Evolutionary conservation across 2,113 vertebrate species (phyloP).

Genomic region (Nothobranchius furzeri): DNA sequence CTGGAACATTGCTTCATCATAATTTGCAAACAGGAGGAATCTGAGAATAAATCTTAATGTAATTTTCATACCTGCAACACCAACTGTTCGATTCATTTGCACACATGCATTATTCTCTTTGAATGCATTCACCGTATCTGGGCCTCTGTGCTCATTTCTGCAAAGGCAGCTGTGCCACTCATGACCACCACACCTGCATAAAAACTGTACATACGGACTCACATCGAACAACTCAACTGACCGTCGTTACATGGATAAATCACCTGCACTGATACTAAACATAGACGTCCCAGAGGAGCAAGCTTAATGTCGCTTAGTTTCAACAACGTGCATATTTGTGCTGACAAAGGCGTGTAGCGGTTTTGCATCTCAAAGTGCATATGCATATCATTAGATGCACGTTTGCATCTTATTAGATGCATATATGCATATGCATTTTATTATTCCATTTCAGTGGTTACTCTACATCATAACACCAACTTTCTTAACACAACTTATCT

Average conservation of each 20-base stretch:
- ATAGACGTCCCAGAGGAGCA: constrained; percentile 33
- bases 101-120: neutral
- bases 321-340: constrained; percentile 39
- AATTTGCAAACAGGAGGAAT: neutral
- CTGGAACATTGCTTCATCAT: neutral
- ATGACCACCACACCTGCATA: constrained; percentile 22
- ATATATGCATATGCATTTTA: too few relatives aligned
- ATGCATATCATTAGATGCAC: constrained; percentile 1
- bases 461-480: too few relatives aligned
- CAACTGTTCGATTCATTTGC: neutral
- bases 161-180: constrained; percentile 4
- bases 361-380: constrained; percentile 19
- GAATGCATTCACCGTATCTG: constrained; percentile 7
- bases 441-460: too few relatives aligned
- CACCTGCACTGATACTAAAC: constrained; percentile 40
- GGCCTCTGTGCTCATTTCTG: constrained; percentile 20
- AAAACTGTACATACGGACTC: constrained; percentile 27
- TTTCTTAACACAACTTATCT: too few relatives aligned
- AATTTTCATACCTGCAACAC: neutral
- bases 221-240: constrained; percentile 23
- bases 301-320: constrained; percentile 44
- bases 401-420: too few relatives aligned
- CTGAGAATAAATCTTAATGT: neutral
- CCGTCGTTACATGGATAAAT: constrained; percentile 34
- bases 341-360: constrained; percentile 32